Base-by-base conservation (phyloP, 2,797 vertebrate genomes). In the Syngnathus acus region DNA sequence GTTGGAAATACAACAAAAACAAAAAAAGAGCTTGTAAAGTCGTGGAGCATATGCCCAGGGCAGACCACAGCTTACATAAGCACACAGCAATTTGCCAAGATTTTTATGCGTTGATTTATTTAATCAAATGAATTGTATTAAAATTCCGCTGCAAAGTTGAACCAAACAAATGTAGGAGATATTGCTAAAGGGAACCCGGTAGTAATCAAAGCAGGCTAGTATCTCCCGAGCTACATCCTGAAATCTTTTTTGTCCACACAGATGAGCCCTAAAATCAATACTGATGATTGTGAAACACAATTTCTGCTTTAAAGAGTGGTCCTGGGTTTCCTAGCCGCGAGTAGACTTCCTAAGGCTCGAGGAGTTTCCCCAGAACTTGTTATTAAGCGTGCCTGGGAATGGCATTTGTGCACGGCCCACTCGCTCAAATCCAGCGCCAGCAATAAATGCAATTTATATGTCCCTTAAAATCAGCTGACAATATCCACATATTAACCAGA, bases 1-100 rank as follows among this genome's bases (percentile, higher is more conserved):
- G 19, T 10, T 42, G 58, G 38, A 61, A 61, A 9, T 61, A 42
- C n/a, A 61, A 40, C 59, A 40, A 61, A 23, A 61, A 40, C 39
- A 43, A n/a, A 43, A 26, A 32, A 32, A 32, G 32, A 43, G n/a
- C n/a, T n/a, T 21, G 40, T 61, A 42, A 63, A 58, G 64, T 60
- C 70, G 42, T 19, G 55, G 37, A 58, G 26, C 1, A 58, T 3
- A 58, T 58, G 55, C 7, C 55, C 55, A 37, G 14, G 55, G 32
- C 16, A 17, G 1, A 14, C 13, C 13, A 13, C 11, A 11, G 32
- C 26, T 14, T 38, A 17, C 55, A 57, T 16, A 21, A 21, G 50
- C 50, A 10, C n/a, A 6, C 50, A 23, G n/a, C 11, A 32, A 11
- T 55, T 14, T 32, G 50, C 50, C 9, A 53, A 23, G 1, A 3